phyloP scores from a whole-genome alignment of 2,797 vertebrate genomes.

The Pseudocheirus occidentalis region DNA sequence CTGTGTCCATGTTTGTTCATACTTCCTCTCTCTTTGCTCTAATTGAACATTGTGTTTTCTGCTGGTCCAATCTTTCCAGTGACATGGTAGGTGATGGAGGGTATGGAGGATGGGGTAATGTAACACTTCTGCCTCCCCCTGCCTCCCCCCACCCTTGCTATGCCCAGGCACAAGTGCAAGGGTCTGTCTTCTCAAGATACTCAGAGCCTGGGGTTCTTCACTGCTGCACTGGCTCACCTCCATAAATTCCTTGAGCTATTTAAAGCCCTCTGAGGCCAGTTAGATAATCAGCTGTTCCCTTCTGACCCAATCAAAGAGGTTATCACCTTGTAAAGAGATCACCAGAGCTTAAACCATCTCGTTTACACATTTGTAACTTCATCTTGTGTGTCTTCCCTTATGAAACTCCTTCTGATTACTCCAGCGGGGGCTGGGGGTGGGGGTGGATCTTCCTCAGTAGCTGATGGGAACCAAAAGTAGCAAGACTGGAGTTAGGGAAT shows the following conservation, averaged over 20 bases:
- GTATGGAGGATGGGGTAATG: not conserved
- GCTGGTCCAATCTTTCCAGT: not conserved
- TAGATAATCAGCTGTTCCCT: not conserved
- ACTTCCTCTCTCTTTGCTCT: not conserved
- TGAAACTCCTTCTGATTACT: not conserved
- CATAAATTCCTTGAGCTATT: not conserved
- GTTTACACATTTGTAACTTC: not conserved
- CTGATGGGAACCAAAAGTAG: not conserved
- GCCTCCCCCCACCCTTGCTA: not conserved
- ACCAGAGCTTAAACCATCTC: not conserved
- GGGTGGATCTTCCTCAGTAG: not conserved
- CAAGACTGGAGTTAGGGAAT: not conserved
- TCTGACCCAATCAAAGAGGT: not conserved
- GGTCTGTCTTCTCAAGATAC: not conserved
- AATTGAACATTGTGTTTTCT: not conserved
- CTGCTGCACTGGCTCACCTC: not conserved
- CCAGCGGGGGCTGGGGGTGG: not conserved
- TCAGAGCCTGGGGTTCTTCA: not conserved
- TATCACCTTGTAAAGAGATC: conserved; percentile 1
- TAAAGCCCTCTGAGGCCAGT: not conserved
- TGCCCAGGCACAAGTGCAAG: not conserved
- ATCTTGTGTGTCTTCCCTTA: not conserved
- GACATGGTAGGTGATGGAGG: not conserved
- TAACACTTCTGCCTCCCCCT: not conserved
- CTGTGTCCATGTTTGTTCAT: not conserved